These are phyloP conservation scores for Carollia perspicillata DNA, from an alignment of 2,113 vertebrate genomes.

Conservation along the genomic window DNA sequence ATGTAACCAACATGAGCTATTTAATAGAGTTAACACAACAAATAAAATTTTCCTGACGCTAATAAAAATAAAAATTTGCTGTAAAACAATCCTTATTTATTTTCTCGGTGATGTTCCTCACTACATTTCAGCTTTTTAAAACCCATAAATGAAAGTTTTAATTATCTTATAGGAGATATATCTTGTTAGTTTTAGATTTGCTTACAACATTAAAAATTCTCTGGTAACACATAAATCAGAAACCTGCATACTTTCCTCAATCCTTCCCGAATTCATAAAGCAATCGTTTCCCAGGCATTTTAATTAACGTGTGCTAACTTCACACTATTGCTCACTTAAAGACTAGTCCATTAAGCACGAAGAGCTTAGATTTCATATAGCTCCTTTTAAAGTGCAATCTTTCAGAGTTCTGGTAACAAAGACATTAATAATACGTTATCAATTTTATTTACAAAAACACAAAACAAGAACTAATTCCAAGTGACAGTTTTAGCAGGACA, in stretches of 20 bases:
- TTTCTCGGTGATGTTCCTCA: neutral
- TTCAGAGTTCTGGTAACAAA: slow-evolving; percentile 56
- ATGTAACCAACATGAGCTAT: neutral
- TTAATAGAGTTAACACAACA: neutral
- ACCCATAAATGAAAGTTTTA: neutral
- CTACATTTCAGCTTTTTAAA: slow-evolving; percentile 25
- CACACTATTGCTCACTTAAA: slow-evolving; percentile 30
- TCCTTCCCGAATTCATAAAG: slow-evolving; percentile 44
- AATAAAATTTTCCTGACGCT: neutral
- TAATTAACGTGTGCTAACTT: slow-evolving; percentile 60
- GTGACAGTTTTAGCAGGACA: slow-evolving; percentile 46
- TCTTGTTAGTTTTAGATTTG: neutral
- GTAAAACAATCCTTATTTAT: neutral
- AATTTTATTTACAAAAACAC: slow-evolving; percentile 71
- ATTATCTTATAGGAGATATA: neutral
- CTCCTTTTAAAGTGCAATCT: slow-evolving; percentile 46
- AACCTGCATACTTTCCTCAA: neutral
- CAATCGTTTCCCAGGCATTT: slow-evolving; percentile 32
- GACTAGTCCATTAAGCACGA: neutral
- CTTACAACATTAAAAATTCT: neutral
- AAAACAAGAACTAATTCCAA: slow-evolving; percentile 67
- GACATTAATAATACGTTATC: slow-evolving; percentile 50
- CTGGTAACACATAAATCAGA: slow-evolving; percentile 6
- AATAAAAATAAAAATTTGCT: slow-evolving; percentile 37
- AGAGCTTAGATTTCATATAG: slow-evolving; percentile 49